phyloP scores from a whole-genome alignment of 2,797 vertebrate genomes.

The Nyctalus aviator region DNA sequence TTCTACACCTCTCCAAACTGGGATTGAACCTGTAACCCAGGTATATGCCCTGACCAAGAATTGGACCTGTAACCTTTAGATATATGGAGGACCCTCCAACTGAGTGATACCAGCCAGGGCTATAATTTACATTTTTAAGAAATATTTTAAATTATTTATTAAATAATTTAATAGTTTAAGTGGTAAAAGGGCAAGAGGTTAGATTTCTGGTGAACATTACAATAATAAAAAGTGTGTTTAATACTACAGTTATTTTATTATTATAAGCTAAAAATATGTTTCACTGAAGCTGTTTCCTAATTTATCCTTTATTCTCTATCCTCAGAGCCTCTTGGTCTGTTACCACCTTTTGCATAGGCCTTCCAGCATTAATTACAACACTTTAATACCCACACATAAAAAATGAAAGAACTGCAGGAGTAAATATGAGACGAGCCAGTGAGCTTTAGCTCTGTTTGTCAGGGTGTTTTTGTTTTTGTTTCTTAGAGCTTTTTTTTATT shows the following conservation, averaged over 20 bases:
- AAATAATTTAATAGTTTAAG: background rate
- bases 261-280: background rate
- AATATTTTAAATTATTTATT: constrained; percentile 30
- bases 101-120: background rate
- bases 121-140: background rate
- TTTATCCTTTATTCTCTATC: background rate
- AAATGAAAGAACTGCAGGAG: background rate
- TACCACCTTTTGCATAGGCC: background rate
- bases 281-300: background rate
- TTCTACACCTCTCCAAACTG: background rate
- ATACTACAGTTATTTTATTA: background rate
- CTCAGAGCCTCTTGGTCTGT: background rate
- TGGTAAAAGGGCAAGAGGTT: background rate
- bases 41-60: background rate
- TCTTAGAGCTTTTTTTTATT: background rate
- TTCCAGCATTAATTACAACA: background rate
- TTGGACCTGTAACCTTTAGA: background rate
- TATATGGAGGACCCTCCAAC: background rate
- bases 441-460: background rate
- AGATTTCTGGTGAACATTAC: background rate
- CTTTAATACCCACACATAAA: background rate
- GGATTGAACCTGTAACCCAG: background rate
- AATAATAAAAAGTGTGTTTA: background rate
- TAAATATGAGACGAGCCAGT: background rate
- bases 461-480: background rate